Conservation (phyloP, 23 tunicate species). For the Halocynthia aurantium region DNA sequence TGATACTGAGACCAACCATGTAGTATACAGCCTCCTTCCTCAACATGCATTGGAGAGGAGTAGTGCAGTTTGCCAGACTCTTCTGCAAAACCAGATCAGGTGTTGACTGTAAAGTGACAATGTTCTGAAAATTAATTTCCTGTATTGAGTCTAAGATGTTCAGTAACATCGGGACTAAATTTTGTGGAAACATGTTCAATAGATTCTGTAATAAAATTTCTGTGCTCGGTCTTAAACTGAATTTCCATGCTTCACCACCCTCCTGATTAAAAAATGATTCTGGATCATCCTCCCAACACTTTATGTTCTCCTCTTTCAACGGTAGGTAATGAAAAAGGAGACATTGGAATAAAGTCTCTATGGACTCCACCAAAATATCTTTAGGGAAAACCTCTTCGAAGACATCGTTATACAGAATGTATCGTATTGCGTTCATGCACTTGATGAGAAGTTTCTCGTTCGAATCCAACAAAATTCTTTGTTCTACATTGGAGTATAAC, state of each 20-base stretch:
- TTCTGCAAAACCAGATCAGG: conserved; percentile 2
- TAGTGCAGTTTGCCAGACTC: conserved; percentile 1
- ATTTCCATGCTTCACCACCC: conserved; percentile 83
- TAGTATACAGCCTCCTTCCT: conserved; percentile 61
- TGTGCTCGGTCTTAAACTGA: conserved; percentile 69
- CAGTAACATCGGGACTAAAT: background rate
- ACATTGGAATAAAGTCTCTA: conserved; percentile 24
- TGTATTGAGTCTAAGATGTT: conserved; percentile 5
- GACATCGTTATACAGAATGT: background rate
- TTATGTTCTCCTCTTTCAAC: conserved; percentile 41
- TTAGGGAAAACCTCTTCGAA: background rate
- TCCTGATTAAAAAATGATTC: conserved; percentile 87
- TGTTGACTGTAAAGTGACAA: background rate
- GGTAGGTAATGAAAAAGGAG: conserved; percentile 57
- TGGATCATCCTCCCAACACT: conserved; percentile 70
- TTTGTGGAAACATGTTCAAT: conserved; percentile 5
- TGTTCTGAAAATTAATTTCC: background rate
- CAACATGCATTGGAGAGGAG: conserved; percentile 15
- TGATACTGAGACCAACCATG: conserved; percentile 62
- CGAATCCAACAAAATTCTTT: too few species aligned
- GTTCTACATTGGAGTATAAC: background rate
- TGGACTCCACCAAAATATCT: background rate
- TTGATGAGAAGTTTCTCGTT: conserved; percentile 62
- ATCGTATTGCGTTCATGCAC: conserved; percentile 39
- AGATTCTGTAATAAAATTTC: conserved; percentile 29